Conservation (phyloP, 2,888 invertebrate genomes). For the Cheilosia grossa region DNA sequence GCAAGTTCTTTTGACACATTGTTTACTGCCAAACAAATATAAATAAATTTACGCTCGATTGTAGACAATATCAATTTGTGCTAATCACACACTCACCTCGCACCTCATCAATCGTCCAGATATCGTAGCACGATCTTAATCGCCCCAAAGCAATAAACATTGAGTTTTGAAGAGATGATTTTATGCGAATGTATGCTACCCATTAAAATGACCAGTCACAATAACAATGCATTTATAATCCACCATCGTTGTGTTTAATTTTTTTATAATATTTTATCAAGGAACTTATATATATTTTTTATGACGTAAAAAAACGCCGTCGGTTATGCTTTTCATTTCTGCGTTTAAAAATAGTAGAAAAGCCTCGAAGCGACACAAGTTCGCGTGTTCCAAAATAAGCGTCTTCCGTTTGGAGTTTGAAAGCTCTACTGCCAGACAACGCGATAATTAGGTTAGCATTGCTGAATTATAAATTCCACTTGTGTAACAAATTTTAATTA, state of each 20-base stretch:
- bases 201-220: conserved; percentile 18
- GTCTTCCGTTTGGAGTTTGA: conserved; percentile 33
- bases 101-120: conserved; percentile 37
- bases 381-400: conserved; percentile 19
- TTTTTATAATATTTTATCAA: conserved; percentile 2
- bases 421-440: background rate
- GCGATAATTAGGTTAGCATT: conserved; percentile 30
- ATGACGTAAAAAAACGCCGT: background rate
- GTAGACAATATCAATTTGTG: conserved; percentile 18
- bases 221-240: conserved; percentile 1
- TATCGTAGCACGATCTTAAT: conserved; percentile 34
- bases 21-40: conserved; percentile 25
- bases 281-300: background rate
- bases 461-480: conserved; percentile 39
- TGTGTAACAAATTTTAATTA: conserved; percentile 35
- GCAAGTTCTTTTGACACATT: conserved; percentile 7
- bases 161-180: background rate
- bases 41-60: conserved; percentile 20
- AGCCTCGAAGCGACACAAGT: background rate
- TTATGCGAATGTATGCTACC: background rate
- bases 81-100: conserved; percentile 19
- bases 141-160: conserved; percentile 18
- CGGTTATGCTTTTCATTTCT: background rate
- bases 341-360: conserved; percentile 2
- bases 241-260: background rate